Percentiles rank a stretch among this genome's conserved stretches.
Conservation (phyloP, 2,888 invertebrate species). For the Aethes cnicana region DNA sequence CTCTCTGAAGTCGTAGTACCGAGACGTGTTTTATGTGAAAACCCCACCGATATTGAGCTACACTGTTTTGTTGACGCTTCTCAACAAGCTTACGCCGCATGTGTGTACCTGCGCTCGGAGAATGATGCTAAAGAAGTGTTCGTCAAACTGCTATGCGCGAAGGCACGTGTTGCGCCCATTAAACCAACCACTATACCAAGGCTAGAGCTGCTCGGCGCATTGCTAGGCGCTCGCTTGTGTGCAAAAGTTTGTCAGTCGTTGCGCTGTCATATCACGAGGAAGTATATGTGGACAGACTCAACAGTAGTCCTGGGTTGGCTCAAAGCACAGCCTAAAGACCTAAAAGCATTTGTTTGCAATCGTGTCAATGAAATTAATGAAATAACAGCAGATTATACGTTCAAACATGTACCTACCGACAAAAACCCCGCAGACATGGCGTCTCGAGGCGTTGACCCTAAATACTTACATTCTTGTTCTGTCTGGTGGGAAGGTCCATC, state of each 20-base stretch:
- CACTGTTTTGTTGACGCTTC: no score
- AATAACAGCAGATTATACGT: no score
- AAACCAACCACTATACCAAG: slow-evolving; percentile 34
- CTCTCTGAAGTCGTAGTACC: background rate
- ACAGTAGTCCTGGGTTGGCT: no score
- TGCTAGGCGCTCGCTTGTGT: slow-evolving; percentile 35
- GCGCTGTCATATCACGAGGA: background rate
- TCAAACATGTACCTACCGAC: no score
- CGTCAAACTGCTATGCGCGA: background rate
- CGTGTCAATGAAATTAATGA: background rate
- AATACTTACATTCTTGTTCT: background rate
- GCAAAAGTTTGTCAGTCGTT: no score
- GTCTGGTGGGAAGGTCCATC: background rate
- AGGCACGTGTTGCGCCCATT: background rate
- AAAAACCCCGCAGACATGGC: no score
- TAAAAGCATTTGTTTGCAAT: background rate
- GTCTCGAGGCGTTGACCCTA: background rate
- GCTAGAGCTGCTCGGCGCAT: slow-evolving; percentile 38
- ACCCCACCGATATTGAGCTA: background rate
- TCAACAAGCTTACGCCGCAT: background rate
- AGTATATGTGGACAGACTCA: background rate
- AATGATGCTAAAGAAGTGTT: background rate
- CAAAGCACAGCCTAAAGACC: background rate
- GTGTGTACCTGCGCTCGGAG: background rate
- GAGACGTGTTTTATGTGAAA: background rate